A percentile compares a stretch with the other conserved stretches of the same genome.
phyloP scores from a whole-genome alignment of 1,140 invertebrate species.

The Yoshiicerus persimilis region DNA sequence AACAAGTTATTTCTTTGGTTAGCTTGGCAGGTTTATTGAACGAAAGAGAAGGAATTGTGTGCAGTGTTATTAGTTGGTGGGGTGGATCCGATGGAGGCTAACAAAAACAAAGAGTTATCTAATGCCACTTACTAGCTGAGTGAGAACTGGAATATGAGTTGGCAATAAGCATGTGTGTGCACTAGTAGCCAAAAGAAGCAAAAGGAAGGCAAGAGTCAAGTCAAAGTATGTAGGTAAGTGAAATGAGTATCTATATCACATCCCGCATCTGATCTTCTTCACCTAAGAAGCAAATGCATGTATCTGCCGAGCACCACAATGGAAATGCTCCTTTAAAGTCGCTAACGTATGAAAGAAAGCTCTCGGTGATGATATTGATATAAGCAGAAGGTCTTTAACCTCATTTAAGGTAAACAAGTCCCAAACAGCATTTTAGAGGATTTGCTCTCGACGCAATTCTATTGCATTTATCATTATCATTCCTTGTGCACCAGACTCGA shows the following conservation, averaged over 20 bases:
- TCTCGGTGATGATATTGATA: not conserved
- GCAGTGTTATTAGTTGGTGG: not conserved
- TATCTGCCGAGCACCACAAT: not conserved
- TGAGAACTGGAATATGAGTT: not conserved
- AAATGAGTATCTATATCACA: not conserved
- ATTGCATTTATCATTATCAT: not conserved
- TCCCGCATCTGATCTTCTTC: not conserved
- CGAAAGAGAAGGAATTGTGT: not conserved
- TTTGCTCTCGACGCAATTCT: not conserved
- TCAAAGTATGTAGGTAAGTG: not conserved
- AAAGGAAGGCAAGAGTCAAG: not conserved
- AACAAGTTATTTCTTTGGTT: not conserved
- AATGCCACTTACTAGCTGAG: not conserved
- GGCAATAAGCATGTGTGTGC: not conserved
- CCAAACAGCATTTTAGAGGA: not conserved
- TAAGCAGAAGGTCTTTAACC: not conserved
- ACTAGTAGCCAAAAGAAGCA: not conserved
- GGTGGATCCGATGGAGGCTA: not conserved
- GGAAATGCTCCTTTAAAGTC: not conserved
- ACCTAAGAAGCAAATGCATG: not conserved
- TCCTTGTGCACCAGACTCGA: not conserved
- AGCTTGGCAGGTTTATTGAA: not conserved
- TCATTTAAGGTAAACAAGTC: conserved; percentile 1
- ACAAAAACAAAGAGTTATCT: not conserved
- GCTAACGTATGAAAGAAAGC: not conserved